Conservation (phyloP, 2,797 vertebrate species). For the Ataeniobius toweri region DNA sequence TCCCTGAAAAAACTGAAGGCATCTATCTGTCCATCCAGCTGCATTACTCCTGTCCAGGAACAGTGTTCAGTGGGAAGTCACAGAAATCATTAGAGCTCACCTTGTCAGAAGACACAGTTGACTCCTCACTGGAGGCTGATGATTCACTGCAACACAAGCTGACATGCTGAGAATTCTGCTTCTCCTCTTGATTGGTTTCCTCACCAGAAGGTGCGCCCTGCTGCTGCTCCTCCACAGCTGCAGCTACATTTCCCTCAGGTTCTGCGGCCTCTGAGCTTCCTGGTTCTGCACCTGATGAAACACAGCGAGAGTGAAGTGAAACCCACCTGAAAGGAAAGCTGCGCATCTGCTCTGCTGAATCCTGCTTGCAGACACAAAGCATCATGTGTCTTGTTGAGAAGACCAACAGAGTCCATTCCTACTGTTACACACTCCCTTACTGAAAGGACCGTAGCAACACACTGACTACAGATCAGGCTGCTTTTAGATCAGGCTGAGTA, state of each 20-base stretch:
- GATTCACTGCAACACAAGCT: conserved; percentile 18
- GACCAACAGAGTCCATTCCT: no score
- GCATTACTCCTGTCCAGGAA: no score
- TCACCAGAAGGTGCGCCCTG: conserved; percentile 21
- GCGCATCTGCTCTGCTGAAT: neutral
- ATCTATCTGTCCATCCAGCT: no score
- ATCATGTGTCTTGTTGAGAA: neutral
- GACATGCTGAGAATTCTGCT: conserved; percentile 11
- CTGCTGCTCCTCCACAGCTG: conserved; percentile 35
- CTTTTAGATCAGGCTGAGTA: no score
- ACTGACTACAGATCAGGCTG: no score
- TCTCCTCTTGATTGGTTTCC: conserved; percentile 23
- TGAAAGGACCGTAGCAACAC: no score
- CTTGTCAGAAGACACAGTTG: conserved; percentile 58
- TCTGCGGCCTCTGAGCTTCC: neutral
- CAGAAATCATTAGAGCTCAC: conserved; percentile 39
- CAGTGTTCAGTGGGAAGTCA: neutral
- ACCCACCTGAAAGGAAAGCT: neutral
- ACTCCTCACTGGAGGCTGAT: conserved; percentile 67
- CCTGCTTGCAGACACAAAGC: neutral
- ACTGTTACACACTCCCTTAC: no score
- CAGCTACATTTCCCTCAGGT: conserved; percentile 3
- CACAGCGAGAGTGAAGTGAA: neutral
- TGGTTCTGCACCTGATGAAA: conserved; percentile 28
- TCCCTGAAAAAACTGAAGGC: no score